Evolutionary conservation across 1,140 invertebrate genomes (phyloP), one percentile per base, ranked within the genome.

Genomic region (Megalopta genalis): DNA sequence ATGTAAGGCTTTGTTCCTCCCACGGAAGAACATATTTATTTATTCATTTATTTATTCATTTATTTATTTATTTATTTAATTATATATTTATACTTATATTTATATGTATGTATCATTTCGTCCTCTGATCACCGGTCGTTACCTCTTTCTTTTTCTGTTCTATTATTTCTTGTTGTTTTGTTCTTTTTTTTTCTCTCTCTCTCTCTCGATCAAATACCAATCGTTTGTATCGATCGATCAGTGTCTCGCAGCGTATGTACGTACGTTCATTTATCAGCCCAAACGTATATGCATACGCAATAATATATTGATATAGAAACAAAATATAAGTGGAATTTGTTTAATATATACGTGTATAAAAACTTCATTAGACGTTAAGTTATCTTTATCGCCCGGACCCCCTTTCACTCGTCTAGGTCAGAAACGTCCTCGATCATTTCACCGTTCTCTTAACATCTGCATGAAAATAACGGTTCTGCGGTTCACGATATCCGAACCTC

Each of bases 291-390:
- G 69, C 76, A 85, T 46, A 71, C 77, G 68, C 49, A 64, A 52
- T 59, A 67, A 76, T 67, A 69, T 69, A 74, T 77, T 68, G 75
- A 63, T 62, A 75, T 87, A 83, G 71, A 87, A 87, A 85, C 75
- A 87, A 87, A 87, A 87, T 87, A 87, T 87, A 85, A 87, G 76
- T 83, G 76, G 59, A 81, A 83, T 87, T 81, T 80, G 37, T 84
- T 85, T 76, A 23, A 52, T 79, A 86, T 85, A 86, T 87, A 84
- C 70, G 86, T 83, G 86, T 87, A 87, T 87, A 87, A 87, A 87
- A 87, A 85, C 62, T 84, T 83, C 75, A 70, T 86, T 87, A 78
- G 86, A 67, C 73, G 60, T 88, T 67, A 77, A 32, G 60, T 70
- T 49, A 70, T 9, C 21, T 23, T 52, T 39, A 0, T n/a, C n/a